A percentile compares a stretch with the other conserved stretches of the same genome.
phyloP scores from a whole-genome alignment of 2,888 invertebrate species.

The Gnatocerus cornutus region DNA sequence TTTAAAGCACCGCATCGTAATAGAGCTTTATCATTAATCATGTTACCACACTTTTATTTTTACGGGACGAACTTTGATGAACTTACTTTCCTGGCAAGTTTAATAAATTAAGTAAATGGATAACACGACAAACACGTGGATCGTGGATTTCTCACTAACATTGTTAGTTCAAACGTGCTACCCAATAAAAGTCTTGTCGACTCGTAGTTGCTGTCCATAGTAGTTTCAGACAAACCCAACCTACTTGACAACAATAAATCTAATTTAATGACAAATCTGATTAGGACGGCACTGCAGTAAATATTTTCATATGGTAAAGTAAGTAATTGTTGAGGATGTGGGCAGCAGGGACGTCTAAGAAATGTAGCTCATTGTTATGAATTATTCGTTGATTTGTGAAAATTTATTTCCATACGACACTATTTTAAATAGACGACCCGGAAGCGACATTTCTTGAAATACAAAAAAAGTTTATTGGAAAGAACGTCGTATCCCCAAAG shows the following conservation, averaged over 20 bases:
- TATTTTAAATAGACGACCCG: background rate
- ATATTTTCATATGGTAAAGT: constrained; percentile 31
- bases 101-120: constrained; percentile 49
- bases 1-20: constrained; percentile 40
- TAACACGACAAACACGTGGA: constrained; percentile 47
- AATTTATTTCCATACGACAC: background rate
- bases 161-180: constrained; percentile 43
- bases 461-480: background rate
- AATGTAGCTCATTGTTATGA: background rate
- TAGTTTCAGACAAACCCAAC: constrained; percentile 29
- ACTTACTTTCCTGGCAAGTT: constrained; percentile 30
- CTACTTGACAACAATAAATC: constrained; percentile 30
- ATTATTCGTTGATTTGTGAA: constrained; percentile 1
- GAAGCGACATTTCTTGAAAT: too few relatives aligned
- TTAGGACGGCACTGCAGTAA: constrained; percentile 19
- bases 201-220: constrained; percentile 26
- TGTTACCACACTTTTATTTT: constrained; percentile 41
- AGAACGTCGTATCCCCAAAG: background rate
- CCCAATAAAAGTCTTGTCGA: constrained; percentile 26
- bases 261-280: constrained; percentile 34
- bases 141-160: constrained; percentile 45
- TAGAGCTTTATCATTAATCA: constrained; percentile 42
- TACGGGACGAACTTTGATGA: constrained; percentile 37
- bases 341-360: constrained; percentile 2
- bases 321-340: constrained; percentile 15